Evolutionary conservation across 2,888 invertebrate genomes (phyloP).

Genomic region (Standfussiana lucernea): DNA sequence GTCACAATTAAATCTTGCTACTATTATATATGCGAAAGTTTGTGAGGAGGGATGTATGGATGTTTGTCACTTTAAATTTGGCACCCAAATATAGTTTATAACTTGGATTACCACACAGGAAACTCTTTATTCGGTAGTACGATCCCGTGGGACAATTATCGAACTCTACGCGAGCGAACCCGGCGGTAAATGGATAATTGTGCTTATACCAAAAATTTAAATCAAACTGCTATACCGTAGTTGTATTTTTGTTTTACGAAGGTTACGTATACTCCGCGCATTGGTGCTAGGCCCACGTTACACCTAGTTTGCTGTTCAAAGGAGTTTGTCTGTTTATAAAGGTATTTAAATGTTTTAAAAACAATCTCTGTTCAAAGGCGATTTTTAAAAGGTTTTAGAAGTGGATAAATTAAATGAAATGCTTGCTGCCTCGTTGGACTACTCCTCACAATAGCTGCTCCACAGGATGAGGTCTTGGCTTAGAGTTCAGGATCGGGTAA

Average conservation of each 20-base stretch:
- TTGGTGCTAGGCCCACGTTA: constrained; percentile 2
- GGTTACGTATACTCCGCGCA: not conserved
- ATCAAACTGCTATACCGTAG: too few relatives aligned
- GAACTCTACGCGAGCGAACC: too few relatives aligned
- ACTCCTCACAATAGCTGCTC: too few relatives aligned
- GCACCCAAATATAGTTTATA: not conserved
- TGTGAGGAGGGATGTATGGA: not conserved
- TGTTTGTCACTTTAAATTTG: not conserved
- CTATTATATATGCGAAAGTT: not conserved
- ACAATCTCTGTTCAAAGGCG: constrained; percentile 8
- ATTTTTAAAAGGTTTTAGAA: not conserved
- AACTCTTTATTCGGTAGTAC: not conserved
- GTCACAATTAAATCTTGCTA: too few relatives aligned
- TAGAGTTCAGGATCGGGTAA: not conserved
- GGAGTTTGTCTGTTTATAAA: constrained; percentile 31
- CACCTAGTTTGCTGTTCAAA: constrained; percentile 26
- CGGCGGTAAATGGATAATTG: too few relatives aligned
- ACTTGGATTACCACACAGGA: too few relatives aligned
- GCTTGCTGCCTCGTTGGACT: not conserved
- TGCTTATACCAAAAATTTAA: too few relatives aligned
- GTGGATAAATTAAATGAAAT: not conserved
- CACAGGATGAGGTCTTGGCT: not conserved
- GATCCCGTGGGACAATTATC: too few relatives aligned
- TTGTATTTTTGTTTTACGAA: not conserved
- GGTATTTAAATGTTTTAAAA: constrained; percentile 31